Percentiles rank a stretch among this genome's conserved stretches.
Conservation (phyloP, 1,140 invertebrate species). For the Drosophila sturtevanti region DNA sequence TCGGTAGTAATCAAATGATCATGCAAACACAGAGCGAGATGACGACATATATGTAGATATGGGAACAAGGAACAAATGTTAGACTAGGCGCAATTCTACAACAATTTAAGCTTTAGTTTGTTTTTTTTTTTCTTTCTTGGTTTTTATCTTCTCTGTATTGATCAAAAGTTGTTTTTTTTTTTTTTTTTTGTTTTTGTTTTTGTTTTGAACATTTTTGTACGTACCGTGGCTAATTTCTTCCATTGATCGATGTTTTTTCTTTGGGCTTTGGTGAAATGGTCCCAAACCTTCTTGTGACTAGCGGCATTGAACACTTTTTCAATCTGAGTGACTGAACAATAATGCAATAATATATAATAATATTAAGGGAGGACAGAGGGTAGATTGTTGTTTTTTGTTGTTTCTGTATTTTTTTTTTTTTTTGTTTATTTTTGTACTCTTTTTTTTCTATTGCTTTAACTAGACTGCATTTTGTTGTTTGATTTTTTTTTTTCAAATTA, state of each 20-base stretch:
- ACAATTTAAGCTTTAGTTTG: conserved; percentile 1
- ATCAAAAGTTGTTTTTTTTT: conserved; percentile 14
- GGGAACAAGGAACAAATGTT: not conserved
- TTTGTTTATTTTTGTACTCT: conserved; percentile 51
- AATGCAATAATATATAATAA: conserved; percentile 83
- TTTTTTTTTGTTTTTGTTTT: conserved; percentile 48
- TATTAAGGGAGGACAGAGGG: conserved; percentile 81
- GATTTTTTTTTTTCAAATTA: conserved; percentile 47
- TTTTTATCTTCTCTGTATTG: not conserved
- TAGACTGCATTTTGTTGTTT: conserved; percentile 52
- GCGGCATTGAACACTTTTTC: conserved; percentile 97
- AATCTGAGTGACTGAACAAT: conserved; percentile 96
- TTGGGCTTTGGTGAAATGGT: conserved; percentile 99
- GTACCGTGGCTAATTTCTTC: conserved; percentile 98
- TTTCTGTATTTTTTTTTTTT: conserved; percentile 31
- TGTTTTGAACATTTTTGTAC: conserved; percentile 84
- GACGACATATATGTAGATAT: not conserved
- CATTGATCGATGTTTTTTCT: conserved; percentile 98
- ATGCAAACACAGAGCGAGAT: not conserved
- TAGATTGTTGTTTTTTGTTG: conserved; percentile 68
- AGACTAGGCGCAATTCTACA: not conserved
- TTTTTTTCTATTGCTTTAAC: conserved; percentile 58
- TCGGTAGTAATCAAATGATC: not conserved
- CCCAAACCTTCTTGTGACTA: conserved; percentile 98
- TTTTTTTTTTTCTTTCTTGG: not conserved